Percentiles rank a stretch among this genome's conserved stretches.
Conservation (phyloP, 2,113 vertebrate genomes). For the Pterocles gutturalis region DNA sequence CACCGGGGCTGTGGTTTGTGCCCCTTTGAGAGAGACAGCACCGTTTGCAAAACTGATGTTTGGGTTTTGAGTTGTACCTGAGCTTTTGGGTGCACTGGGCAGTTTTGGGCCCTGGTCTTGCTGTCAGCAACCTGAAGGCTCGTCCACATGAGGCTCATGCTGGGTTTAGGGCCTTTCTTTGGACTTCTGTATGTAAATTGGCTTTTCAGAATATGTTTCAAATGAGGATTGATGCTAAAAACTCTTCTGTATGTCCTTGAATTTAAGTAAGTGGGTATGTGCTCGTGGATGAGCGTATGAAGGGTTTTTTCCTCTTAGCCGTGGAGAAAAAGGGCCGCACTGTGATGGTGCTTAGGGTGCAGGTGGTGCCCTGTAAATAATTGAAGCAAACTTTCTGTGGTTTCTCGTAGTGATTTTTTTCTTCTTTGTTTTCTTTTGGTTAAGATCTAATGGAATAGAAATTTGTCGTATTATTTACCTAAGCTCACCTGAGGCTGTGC, state of each 20-base stretch:
- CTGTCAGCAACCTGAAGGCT: neutral
- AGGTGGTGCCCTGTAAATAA: neutral
- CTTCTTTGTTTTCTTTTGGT: neutral
- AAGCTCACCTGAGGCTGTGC: neutral
- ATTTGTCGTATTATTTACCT: neutral
- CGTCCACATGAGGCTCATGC: rapidly evolving
- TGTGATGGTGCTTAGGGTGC: neutral
- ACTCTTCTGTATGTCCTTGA: neutral
- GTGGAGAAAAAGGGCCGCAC: rapidly evolving
- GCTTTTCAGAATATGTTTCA: rapidly evolving
- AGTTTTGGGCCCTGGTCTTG: rapidly evolving
- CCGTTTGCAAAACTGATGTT: neutral
- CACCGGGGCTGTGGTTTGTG: neutral
- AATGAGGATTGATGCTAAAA: neutral
- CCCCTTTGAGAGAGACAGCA: neutral
- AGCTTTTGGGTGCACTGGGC: neutral
- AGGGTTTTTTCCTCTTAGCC: neutral
- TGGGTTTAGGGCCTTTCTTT: neutral
- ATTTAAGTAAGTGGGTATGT: rapidly evolving
- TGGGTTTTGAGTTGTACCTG: neutral
- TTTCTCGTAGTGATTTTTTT: neutral
- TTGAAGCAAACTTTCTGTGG: neutral
- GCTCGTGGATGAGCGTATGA: neutral
- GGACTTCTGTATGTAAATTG: rapidly evolving
- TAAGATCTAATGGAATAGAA: neutral